These are phyloP conservation scores for Gnathonemus longibarbis DNA, from an alignment of 2,113 vertebrate genomes.

Conservation along the genomic window DNA sequence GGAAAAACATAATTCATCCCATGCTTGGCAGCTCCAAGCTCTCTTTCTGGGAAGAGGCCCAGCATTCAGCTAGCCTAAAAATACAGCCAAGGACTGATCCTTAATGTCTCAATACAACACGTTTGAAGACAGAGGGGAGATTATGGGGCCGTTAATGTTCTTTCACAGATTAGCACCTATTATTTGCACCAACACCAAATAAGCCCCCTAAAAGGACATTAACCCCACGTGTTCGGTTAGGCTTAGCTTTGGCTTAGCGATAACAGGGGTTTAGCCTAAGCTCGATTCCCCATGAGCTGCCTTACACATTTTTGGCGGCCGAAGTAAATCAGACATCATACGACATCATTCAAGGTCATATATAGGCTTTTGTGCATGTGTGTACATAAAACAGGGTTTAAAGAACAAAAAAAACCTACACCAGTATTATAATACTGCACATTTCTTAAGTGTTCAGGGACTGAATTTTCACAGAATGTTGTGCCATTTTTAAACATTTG, in stretches of 20 bases:
- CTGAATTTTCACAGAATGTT: background rate
- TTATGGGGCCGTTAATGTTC: conserved; percentile 25
- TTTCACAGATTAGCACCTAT: conserved; percentile 25
- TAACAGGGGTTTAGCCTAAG: conserved; percentile 26
- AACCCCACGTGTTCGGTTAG: conserved; percentile 18
- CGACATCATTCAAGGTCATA: conserved; percentile 33
- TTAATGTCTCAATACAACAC: conserved; percentile 1
- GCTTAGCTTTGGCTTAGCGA: conserved; percentile 17
- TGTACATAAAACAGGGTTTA: background rate
- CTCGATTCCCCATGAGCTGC: background rate
- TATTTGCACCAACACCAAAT: conserved; percentile 29
- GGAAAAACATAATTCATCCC: background rate
- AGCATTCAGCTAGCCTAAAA: background rate
- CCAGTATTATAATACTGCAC: background rate
- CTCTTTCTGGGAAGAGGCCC: conserved; percentile 5
- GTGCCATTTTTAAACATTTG: background rate
- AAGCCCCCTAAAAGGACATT: conserved; percentile 20
- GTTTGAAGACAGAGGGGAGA: conserved; percentile 19
- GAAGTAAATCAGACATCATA: conserved; percentile 12
- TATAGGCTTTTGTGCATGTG: conserved; percentile 35
- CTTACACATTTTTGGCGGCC: background rate
- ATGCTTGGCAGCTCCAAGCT: background rate
- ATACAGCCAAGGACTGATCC: background rate
- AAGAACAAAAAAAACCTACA: background rate
- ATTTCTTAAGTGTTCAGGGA: background rate